Base-by-base conservation (phyloP, 2,797 vertebrate species). In the Gobionotothen gibberifrons region DNA sequence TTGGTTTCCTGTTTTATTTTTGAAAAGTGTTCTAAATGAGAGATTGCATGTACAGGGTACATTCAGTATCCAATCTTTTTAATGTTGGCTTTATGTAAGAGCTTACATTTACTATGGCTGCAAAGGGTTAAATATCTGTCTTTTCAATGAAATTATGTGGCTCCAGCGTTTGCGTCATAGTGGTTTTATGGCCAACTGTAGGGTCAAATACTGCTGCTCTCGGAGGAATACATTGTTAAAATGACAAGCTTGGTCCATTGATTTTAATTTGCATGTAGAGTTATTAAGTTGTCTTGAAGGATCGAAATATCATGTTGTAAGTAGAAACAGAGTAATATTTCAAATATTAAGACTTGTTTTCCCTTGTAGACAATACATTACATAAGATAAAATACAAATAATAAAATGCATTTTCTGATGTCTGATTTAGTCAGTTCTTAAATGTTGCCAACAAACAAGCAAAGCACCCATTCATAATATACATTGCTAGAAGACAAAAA, bases 121-220 rank as follows among this genome's bases (percentile, higher is more conserved):
- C 32, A 29, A 10, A 78, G 69, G 60, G 77, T 85, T 80, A 84
- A 80, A 72, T 60, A 76, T 52, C 62, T 26, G 62, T 74, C 53
- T 68, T 84, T 82, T 46, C 53, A 85, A 74, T 64, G 58, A 79
- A 83, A 87, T 80, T 19, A 68, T 78, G 72, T 64, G 76, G 74
- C 62, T 74, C 44, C 51, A 63, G 78, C 66, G 59, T 83, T 64
- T 88, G 79, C 76, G 78, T 90, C 87, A 85, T 1, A 79, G 76
- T 74, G 85, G 83, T 85, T 90, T 88, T 81, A 77, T 70, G 77
- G 81, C 47, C 69, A 59, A 40, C 68, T 83, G 63, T 44, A 29
- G 43, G 72, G 87, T 87, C 83, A 90, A 65, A 78, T 22, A 49
- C 57, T 65, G 55, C 67, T 69, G 57, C 68, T 76, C 71, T 76